phyloP scores from a whole-genome alignment of 2,797 vertebrate species.

The Dermochelys coriacea region DNA sequence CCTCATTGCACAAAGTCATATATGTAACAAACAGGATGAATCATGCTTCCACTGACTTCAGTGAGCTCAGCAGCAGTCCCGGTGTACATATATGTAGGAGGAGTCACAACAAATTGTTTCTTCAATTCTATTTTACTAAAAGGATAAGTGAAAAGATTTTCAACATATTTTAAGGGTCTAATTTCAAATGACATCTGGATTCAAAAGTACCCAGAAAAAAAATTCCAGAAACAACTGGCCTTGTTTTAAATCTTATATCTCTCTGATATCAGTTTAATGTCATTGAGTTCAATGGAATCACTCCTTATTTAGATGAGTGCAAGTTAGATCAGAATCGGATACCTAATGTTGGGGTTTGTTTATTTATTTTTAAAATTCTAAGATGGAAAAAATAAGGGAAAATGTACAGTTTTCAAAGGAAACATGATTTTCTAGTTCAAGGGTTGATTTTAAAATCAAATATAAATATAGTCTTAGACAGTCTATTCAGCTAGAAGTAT shows the following conservation, averaged over 20 bases:
- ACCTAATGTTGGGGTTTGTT: neutral
- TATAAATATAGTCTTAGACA: neutral
- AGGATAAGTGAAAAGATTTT: neutral
- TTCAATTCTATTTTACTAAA: neutral
- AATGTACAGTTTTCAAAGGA: neutral
- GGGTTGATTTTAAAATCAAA: neutral
- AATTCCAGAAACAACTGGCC: neutral
- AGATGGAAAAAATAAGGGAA: rapidly evolving
- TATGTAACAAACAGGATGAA: neutral
- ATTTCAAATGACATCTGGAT: neutral
- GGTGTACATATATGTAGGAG: neutral
- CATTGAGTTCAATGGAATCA: neutral
- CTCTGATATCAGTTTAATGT: neutral
- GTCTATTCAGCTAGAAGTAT: neutral
- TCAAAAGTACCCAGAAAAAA: neutral
- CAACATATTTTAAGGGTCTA: neutral
- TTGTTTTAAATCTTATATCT: neutral
- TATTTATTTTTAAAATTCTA: neutral
- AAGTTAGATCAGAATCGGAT: neutral
- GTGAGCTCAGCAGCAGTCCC: neutral
- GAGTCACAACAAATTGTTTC: neutral
- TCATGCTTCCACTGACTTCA: neutral
- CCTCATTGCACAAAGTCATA: neutral
- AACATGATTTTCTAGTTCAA: rapidly evolving
- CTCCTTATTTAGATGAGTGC: neutral